Evolutionary conservation across 2,113 vertebrate species (phyloP).

Genomic region (Willisornis vidua): DNA sequence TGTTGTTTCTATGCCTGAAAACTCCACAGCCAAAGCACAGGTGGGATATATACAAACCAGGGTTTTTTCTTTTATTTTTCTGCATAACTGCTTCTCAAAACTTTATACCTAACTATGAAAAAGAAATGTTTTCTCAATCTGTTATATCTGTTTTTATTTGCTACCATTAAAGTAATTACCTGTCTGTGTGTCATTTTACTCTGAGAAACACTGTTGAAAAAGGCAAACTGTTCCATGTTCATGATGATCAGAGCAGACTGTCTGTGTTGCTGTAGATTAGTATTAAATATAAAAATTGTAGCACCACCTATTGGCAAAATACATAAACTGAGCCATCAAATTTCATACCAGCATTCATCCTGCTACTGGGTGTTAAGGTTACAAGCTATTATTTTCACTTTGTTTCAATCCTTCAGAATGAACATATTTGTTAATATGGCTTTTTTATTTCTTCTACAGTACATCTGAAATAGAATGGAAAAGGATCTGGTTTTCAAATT

Average conservation of each 20-base stretch:
- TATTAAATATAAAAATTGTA: constrained; percentile 40
- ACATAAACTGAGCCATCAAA: constrained; percentile 1
- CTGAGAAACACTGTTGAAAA: neutral
- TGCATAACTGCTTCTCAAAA: neutral
- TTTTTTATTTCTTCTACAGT: neutral
- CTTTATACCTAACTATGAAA: neutral
- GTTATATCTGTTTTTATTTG: neutral
- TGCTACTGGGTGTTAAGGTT: neutral
- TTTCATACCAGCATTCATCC: neutral
- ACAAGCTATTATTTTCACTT: neutral
- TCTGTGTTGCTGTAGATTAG: neutral
- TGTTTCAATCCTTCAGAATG: neutral
- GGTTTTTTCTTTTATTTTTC: neutral
- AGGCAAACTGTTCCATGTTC: neutral
- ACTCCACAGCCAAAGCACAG: neutral
- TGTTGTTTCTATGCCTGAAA: neutral
- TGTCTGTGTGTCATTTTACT: neutral
- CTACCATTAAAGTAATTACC: neutral
- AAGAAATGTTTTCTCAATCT: neutral
- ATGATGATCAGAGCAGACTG: neutral
- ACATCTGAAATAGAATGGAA: neutral
- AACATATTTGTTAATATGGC: neutral
- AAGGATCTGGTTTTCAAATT: neutral
- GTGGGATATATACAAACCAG: neutral
- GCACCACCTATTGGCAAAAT: constrained; percentile 60